Conservation (phyloP, 2,797 vertebrate genomes). For the Clamator glandarius region DNA sequence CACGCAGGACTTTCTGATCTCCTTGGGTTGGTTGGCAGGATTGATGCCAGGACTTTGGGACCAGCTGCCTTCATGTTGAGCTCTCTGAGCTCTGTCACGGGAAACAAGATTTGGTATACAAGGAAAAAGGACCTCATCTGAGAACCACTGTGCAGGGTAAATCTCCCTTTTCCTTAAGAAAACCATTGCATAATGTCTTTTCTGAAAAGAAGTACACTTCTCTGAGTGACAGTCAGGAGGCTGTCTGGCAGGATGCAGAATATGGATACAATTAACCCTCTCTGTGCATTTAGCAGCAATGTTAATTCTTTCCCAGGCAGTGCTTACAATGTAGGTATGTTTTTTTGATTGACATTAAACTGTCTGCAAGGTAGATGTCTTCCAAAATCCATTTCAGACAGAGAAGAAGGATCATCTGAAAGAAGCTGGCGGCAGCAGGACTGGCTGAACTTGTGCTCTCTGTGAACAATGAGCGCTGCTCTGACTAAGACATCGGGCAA, state of each 20-base stretch:
- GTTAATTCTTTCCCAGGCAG: neutral
- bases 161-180: neutral
- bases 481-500: neutral
- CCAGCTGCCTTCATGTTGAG: accelerated
- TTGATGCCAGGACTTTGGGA: neutral
- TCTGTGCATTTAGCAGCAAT: neutral
- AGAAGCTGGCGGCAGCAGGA: neutral
- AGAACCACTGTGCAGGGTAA: neutral
- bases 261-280: neutral
- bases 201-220: neutral
- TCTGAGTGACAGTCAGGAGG: neutral
- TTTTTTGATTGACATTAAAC: neutral
- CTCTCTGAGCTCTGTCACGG: neutral
- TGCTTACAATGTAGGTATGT: accelerated
- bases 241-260: neutral
- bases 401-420: neutral
- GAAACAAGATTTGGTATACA: neutral
- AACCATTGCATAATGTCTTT: neutral
- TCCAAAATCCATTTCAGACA: neutral
- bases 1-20: neutral
- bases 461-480: neutral
- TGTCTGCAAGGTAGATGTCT: neutral
- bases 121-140: neutral
- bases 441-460: accelerated
- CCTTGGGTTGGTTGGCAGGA: neutral